Percentiles rank a stretch among this genome's conserved stretches.
phyloP scores from a whole-genome alignment of 1,140 invertebrate species.

The Papilio polyxenes region DNA sequence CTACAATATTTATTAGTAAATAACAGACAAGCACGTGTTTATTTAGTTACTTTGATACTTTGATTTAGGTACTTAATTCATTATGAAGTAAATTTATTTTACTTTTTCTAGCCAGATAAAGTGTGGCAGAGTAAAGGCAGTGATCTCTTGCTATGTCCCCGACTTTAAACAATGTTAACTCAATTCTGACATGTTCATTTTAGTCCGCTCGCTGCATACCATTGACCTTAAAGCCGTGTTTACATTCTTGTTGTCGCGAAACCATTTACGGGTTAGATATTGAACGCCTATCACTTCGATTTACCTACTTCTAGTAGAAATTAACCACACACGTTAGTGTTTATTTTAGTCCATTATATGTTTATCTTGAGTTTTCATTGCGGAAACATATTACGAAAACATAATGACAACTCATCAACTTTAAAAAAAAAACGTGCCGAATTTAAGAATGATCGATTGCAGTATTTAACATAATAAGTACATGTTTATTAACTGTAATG shows the following conservation, averaged over 20 bases:
- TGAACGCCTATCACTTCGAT: neutral
- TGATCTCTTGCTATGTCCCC: constrained; percentile 35
- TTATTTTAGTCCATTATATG: neutral
- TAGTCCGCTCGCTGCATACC: constrained; percentile 50
- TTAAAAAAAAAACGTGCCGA: neutral
- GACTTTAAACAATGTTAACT: constrained; percentile 46
- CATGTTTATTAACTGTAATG: constrained; percentile 27
- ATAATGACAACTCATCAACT: neutral
- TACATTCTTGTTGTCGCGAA: neutral
- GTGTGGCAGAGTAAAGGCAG: neutral
- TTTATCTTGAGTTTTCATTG: neutral
- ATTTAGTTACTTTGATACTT: neutral
- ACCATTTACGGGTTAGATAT: neutral
- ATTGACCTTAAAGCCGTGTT: constrained; percentile 54
- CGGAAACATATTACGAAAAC: neutral
- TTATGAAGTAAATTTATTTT: neutral
- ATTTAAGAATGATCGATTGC: constrained; percentile 46
- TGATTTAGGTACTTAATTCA: too few species aligned
- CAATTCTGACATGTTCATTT: constrained; percentile 44
- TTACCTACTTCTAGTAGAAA: neutral
- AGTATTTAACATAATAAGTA: constrained; percentile 43
- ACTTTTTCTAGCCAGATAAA: neutral
- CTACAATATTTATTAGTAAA: neutral
- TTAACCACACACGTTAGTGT: too few species aligned
- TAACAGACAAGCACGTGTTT: too few species aligned